Evolutionary conservation across 2,888 invertebrate genomes (phyloP).

Genomic region (Mythimna loreyi): DNA sequence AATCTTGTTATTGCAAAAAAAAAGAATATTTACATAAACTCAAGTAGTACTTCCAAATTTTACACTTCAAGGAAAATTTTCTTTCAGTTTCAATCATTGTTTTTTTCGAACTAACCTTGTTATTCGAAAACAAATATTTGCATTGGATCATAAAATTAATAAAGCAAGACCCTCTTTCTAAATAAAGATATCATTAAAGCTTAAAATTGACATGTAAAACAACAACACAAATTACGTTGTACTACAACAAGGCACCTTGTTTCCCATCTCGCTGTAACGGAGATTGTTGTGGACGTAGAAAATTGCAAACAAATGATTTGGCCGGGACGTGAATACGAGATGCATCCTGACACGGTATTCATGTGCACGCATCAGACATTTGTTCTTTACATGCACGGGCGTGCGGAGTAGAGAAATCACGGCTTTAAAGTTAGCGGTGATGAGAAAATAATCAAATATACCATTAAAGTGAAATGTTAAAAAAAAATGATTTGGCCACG

Average conservation of each 20-base stretch:
- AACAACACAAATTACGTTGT: constrained; percentile 36
- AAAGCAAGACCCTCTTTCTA: not conserved
- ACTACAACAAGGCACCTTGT: constrained; percentile 40
- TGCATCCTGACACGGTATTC: constrained; percentile 47
- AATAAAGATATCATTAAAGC: constrained; percentile 6
- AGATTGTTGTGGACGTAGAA: constrained; percentile 56
- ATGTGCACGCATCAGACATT: constrained; percentile 52
- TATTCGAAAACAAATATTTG: not conserved
- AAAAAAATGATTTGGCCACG: no score
- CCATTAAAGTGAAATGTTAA: not conserved
- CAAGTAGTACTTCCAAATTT: no score
- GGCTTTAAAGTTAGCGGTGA: constrained; percentile 38
- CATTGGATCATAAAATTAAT: not conserved
- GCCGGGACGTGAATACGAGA: constrained; percentile 46
- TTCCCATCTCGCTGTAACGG: constrained; percentile 39
- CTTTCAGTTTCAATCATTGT: no score
- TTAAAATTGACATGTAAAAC: constrained; percentile 7
- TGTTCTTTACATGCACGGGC: constrained; percentile 44
- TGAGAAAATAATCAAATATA: not conserved
- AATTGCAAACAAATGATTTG: constrained; percentile 60
- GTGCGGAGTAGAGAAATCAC: constrained; percentile 11
- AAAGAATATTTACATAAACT: not conserved
- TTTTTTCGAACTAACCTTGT: not conserved
- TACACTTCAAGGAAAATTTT: no score
- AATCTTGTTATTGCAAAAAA: not conserved